Evolutionary conservation across 2,888 invertebrate species (phyloP).

Genomic region (Acronicta alni): DNA sequence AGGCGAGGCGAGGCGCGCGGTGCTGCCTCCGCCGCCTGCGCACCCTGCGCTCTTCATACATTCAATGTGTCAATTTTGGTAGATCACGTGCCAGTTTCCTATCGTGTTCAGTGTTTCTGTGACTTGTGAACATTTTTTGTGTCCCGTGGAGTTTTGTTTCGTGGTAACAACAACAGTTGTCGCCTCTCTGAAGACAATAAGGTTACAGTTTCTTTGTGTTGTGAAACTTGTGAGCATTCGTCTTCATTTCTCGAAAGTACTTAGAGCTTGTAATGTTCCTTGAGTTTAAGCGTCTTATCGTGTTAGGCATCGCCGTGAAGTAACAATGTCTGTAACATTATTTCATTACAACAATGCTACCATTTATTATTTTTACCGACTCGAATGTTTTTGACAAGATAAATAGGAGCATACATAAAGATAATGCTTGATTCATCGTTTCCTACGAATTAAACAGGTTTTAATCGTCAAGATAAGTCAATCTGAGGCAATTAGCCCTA

Average conservation of each 20-base stretch:
- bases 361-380: neutral
- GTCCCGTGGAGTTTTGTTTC: constrained; percentile 69
- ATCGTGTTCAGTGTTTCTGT: constrained; percentile 74
- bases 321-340: constrained; percentile 36
- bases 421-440: constrained; percentile 32
- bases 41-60: constrained; percentile 69
- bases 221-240: constrained; percentile 66
- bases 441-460: constrained; percentile 43
- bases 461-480: constrained; percentile 56
- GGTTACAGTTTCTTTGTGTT: constrained; percentile 79
- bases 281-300: constrained; percentile 75
- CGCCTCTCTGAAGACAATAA: constrained; percentile 66
- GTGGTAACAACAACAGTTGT: constrained; percentile 56
- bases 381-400: constrained; percentile 5
- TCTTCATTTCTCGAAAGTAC: constrained; percentile 67
- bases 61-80: constrained; percentile 77
- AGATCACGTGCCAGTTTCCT: constrained; percentile 71
- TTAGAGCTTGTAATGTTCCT: constrained; percentile 70
- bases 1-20: constrained; percentile 77
- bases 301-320: constrained; percentile 44
- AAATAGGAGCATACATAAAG: constrained; percentile 6
- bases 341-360: constrained; percentile 21
- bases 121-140: constrained; percentile 76
- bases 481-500: constrained; percentile 63
- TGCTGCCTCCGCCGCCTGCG: constrained; percentile 84